Evolutionary conservation across 2,888 invertebrate species (phyloP).

Genomic region (Synanthedon myopaeformis): DNA sequence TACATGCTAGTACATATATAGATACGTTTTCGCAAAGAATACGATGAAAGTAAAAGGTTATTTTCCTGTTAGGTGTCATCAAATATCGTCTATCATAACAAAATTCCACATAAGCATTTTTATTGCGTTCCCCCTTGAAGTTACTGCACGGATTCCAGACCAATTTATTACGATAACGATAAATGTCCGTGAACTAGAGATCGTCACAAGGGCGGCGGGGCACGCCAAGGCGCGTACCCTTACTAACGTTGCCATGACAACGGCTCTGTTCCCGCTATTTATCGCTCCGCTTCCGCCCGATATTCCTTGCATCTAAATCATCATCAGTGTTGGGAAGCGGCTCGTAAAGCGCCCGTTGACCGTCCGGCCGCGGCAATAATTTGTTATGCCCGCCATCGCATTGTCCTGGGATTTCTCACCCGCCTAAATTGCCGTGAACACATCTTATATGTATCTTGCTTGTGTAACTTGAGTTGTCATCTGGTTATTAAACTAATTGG

Average conservation of each 20-base stretch:
- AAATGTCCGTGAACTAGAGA: slow-evolving; percentile 60
- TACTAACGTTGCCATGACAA: slow-evolving; percentile 40
- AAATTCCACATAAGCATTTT: slow-evolving; percentile 26
- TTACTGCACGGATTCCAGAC: slow-evolving; percentile 58
- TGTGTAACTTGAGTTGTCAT: slow-evolving; percentile 12
- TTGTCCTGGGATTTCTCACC: slow-evolving; percentile 22
- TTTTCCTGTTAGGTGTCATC: not conserved
- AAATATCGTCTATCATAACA: slow-evolving; percentile 2
- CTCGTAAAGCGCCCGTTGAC: slow-evolving; percentile 61
- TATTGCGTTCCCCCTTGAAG: slow-evolving; percentile 47
- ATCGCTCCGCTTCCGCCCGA: slow-evolving; percentile 48
- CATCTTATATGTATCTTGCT: slow-evolving; percentile 14
- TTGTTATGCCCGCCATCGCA: slow-evolving; percentile 32
- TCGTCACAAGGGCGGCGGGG: slow-evolving; percentile 36
- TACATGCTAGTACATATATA: not conserved
- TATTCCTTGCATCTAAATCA: slow-evolving; percentile 66
- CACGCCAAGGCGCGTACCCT: slow-evolving; percentile 13
- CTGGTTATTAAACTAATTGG: slow-evolving; percentile 3
- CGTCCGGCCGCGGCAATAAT: slow-evolving; percentile 35
- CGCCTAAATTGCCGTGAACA: slow-evolving; percentile 20
- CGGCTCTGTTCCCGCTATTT: slow-evolving; percentile 36
- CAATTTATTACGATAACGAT: slow-evolving; percentile 66
- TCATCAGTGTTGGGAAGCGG: slow-evolving; percentile 57
- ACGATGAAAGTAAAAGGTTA: not conserved
- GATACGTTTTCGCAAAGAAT: not conserved